Evolutionary conservation across 2,113 vertebrate genomes (phyloP), one percentile per base, ranked within the genome.

Genomic region (Calyptomena viridis): DNA sequence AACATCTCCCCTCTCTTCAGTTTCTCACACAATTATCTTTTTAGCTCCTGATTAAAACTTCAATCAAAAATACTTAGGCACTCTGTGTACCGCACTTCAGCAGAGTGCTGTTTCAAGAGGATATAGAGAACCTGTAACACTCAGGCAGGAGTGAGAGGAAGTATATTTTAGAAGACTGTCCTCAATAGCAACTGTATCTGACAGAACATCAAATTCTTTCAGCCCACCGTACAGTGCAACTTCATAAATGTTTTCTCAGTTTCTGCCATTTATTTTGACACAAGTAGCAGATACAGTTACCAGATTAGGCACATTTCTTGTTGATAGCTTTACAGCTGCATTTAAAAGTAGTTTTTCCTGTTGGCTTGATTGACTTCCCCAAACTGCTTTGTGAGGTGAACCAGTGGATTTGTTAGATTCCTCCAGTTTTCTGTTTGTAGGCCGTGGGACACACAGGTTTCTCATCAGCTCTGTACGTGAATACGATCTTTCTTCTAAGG

Each of bases 41-140:
- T 71, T 87, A 72, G 44, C 76, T 97, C 55, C 82, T 86, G 84
- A 90, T 96, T 95, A 95, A 84, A 92, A 77, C 74, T 82, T 66
- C 60, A 60, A 6, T 92, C 39, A 84, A 71, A 95, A 96, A 94
- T 96, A 72, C 44, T 92, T 67, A 31, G 33, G 55, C 72, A 53
- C 86, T 94, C 46, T 67, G 30, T 94, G 63, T 86, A 63, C 64
- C 9, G 11, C 64, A 40, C 55, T 87, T 93, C 21, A 88, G 42
- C 73, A 87, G 50, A 95, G 72, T 37, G 40, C 62, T 94, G 75
- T 83, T 97, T 89, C 77, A 49, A 40, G 15, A 11, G 15, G 35
- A 58, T 84, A 25, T 44, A 63, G 73, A 71, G 73, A 92, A 90
- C 27, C 37, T 71, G 33, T 89, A 92, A 47, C 28, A 8, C 25